Conservation (phyloP, 2,888 invertebrate species). For the Papilio elwesi region DNA sequence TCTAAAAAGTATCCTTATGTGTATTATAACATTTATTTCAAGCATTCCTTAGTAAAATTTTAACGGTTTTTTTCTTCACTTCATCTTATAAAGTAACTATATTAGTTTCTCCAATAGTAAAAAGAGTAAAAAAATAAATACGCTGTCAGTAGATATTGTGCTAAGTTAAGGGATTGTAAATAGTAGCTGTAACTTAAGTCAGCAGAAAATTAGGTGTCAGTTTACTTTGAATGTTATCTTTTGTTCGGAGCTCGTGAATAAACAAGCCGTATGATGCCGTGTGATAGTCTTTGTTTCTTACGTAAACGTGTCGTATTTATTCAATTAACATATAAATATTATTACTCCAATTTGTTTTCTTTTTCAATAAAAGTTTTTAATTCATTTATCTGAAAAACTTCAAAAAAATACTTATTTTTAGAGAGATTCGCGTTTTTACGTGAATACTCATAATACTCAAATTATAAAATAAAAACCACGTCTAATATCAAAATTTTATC, state of each 20-base stretch:
- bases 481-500: too few relatives aligned
- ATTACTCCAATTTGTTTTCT: not conserved
- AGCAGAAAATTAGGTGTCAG: constrained; percentile 16
- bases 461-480: too few relatives aligned
- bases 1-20: too few relatives aligned
- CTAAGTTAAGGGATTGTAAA: not conserved
- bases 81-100: too few relatives aligned
- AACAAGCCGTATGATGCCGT: constrained; percentile 9
- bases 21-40: too few relatives aligned
- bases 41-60: too few relatives aligned
- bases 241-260: constrained; percentile 18
- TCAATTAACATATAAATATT: not conserved
- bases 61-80: too few relatives aligned
- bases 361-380: not conserved
- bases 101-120: not conserved
- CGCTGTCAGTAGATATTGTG: not conserved
- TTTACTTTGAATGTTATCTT: constrained; percentile 21
- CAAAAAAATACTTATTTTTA: too few relatives aligned
- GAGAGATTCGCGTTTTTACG: too few relatives aligned
- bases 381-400: too few relatives aligned
- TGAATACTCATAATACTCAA: too few relatives aligned
- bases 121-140: constrained; percentile 1
- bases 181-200: constrained; percentile 20
- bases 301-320: not conserved
- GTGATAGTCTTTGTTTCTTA: constrained; percentile 4